Base-by-base conservation (phyloP, 2,888 invertebrate genomes). In the Gastrophysa polygoni region DNA sequence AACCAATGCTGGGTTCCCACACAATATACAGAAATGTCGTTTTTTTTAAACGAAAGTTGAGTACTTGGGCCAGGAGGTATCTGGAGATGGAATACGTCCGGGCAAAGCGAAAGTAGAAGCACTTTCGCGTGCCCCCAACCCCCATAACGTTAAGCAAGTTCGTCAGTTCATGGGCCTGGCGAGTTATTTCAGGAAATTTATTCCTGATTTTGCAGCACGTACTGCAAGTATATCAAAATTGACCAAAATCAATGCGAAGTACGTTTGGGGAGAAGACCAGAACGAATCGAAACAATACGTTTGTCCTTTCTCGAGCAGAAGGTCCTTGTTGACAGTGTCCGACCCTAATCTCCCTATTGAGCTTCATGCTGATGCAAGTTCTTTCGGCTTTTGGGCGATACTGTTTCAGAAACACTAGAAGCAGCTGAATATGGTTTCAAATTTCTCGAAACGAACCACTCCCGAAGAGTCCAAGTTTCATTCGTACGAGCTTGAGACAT, bases 401-500 rank as follows among this genome's bases (percentile, higher is more conserved):
- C 17, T 59, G 21, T 24, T 24, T 24, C 24, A 24, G 24, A 3
- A 7, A 5, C 24, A 24, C 7, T 3, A 24, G 3, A 24, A 24
- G 1, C 21, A 59, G 44, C 11, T 17, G 44, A 24, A 34, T 6
- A 44, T 59, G 8, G 52, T 59, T 3, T 18, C 44, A 18, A 49
- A 61, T 49, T 57, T 61, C 18, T 50, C 49, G 18, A 57, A 56
- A 34, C 11, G 51, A 10, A 21, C 57, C 0, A 38, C 49, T 8
- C 16, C 21, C 1, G 20, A 29, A 4, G 62, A 62, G 47, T 8
- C 29, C 0, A 57, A 54, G 32, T 64, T 66, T 38, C 70, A 71
- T n/a, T 69, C 71, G 4, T 69, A 72, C n/a, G 75, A 79, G 29
- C 43, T 71, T 8, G 75, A 79, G 54, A 68, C 71, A 3, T 63